A percentile compares a stretch with the other conserved stretches of the same genome.
phyloP scores from a whole-genome alignment of 1,140 invertebrate genomes.

The Drosophila pandora region DNA sequence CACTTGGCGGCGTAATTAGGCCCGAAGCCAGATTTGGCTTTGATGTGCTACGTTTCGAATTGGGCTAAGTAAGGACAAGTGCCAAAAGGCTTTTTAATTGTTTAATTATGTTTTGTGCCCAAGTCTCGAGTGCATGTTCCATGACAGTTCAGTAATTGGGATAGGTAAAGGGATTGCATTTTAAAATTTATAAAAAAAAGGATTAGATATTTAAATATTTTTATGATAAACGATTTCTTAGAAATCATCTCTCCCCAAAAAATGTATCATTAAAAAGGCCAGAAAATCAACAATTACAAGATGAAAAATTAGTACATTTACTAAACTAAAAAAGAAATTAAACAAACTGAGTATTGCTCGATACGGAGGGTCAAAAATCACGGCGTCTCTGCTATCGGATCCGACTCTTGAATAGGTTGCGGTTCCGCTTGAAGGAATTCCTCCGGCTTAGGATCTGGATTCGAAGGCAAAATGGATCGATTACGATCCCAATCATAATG shows the following conservation, averaged over 20 bases:
- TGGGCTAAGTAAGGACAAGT: constrained; percentile 44
- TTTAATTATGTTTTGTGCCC: constrained; percentile 50
- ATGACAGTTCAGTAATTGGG: not conserved
- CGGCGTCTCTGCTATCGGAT: not conserved
- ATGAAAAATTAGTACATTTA: not conserved
- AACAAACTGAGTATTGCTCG: not conserved
- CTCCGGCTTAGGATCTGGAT: not conserved
- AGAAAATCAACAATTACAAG: not conserved
- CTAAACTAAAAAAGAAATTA: not conserved
- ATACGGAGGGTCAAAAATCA: not conserved
- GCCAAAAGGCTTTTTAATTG: constrained; percentile 50
- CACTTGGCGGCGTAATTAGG: constrained; percentile 56
- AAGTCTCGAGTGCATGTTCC: constrained; percentile 13
- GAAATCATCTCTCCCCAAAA: no score
- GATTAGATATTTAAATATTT: no score
- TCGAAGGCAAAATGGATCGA: not conserved
- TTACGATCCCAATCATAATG: not conserved
- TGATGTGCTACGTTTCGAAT: constrained; percentile 42
- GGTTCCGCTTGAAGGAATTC: not conserved
- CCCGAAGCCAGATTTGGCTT: constrained; percentile 26
- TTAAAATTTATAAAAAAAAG: no score
- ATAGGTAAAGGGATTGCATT: not conserved
- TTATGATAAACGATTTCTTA: no score
- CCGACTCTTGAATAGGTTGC: not conserved
- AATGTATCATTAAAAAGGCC: no score